These are phyloP conservation scores for Pristionchus exspectatus DNA, from an alignment of 2,888 invertebrate genomes.

Conservation along the genomic window DNA sequence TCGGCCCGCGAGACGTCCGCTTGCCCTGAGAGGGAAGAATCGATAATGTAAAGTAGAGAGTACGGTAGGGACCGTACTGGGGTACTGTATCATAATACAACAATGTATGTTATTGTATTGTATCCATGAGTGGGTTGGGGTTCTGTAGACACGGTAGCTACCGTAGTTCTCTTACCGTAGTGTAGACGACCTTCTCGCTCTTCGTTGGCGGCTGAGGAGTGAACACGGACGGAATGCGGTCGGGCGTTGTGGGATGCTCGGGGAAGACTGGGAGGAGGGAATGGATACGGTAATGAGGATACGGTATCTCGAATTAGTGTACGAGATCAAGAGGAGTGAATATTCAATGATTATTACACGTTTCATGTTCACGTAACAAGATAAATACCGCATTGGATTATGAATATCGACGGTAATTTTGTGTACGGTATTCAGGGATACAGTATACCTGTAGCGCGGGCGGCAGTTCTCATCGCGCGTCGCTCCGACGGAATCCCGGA, in stretches of 20 bases:
- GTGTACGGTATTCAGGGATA: not conserved
- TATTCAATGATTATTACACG: too few species aligned
- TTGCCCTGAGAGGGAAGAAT: not conserved
- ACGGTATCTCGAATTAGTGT: not conserved
- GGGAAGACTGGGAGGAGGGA: not conserved
- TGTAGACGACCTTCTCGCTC: slow-evolving; percentile 16
- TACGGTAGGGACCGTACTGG: not conserved
- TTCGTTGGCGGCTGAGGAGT: not conserved
- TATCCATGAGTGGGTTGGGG: too few species aligned
- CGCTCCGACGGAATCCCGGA: not conserved
- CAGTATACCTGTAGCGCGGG: slow-evolving; percentile 16
- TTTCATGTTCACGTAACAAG: too few species aligned
- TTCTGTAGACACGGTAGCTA: not conserved
- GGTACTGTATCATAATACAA: not conserved
- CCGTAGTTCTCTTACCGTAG: slow-evolving; percentile 4
- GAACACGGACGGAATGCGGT: slow-evolving; percentile 3
- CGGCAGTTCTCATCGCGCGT: not conserved
- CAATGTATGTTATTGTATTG: not conserved
- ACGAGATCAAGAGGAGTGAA: too few species aligned
- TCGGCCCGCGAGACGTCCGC: not conserved
- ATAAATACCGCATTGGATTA: too few species aligned
- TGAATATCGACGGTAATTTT: too few species aligned
- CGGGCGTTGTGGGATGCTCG: slow-evolving; percentile 15
- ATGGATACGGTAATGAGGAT: slow-evolving; percentile 1
- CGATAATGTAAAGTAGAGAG: not conserved